phyloP scores from a whole-genome alignment of 64 coral and sea anemone genomes.

The Platygyra sinensis region DNA sequence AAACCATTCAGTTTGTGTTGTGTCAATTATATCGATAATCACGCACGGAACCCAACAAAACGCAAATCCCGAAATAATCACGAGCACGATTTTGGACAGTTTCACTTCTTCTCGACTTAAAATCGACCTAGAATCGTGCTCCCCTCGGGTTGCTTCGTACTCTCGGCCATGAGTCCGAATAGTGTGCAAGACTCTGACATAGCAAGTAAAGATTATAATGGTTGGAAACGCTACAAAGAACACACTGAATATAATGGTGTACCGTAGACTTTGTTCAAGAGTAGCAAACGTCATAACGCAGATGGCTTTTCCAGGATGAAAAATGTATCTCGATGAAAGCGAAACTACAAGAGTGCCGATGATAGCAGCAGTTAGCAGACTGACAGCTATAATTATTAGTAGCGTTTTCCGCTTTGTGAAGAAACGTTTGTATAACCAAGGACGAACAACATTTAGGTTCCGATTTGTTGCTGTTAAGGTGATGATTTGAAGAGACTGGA shows the following conservation, averaged over 20 bases:
- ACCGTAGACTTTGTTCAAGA: slow-evolving; percentile 26
- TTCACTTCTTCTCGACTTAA: slow-evolving; percentile 77
- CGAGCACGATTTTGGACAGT: slow-evolving; percentile 72
- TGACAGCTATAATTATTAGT: slow-evolving; percentile 53
- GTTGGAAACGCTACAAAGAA: slow-evolving; percentile 70
- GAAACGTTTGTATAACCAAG: slow-evolving; percentile 56
- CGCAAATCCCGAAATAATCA: slow-evolving; percentile 81
- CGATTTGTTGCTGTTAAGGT: slow-evolving; percentile 79
- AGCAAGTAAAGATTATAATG: slow-evolving; percentile 67
- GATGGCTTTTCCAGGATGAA: slow-evolving; percentile 86
- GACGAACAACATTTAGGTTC: slow-evolving; percentile 79
- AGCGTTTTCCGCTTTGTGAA: slow-evolving; percentile 75
- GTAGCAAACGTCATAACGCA: slow-evolving; percentile 71
- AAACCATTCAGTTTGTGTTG: slow-evolving; percentile 46
- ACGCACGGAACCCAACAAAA: slow-evolving; percentile 86
- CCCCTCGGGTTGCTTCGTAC: slow-evolving; percentile 53
- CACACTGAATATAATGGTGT: slow-evolving; percentile 55
- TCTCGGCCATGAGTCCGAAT: slow-evolving; percentile 69
- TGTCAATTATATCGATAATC: slow-evolving; percentile 66
- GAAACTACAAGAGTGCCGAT: slow-evolving; percentile 57
- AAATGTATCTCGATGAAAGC: slow-evolving; percentile 46
- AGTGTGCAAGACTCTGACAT: slow-evolving; percentile 59
- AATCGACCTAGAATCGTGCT: slow-evolving; percentile 65
- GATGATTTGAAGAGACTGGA: slow-evolving; percentile 83
- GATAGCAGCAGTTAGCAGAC: slow-evolving; percentile 34